Evolutionary conservation across 2,888 invertebrate species (phyloP).

Genomic region (Parapristionchus giblindavisi): DNA sequence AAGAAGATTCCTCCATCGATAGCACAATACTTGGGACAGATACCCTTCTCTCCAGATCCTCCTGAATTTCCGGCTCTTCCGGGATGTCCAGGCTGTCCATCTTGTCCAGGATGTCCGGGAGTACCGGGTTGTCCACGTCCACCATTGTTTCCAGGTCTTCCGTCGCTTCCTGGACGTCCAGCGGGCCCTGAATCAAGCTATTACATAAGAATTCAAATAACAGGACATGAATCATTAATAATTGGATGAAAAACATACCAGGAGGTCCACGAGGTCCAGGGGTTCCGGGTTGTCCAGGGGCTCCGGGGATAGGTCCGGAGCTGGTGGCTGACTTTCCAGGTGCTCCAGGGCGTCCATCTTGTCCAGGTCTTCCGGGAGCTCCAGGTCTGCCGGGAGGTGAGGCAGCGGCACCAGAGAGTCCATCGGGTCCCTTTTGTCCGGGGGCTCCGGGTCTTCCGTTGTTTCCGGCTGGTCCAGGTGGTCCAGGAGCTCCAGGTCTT

Average conservation of each 20-base stretch:
- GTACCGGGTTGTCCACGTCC: conserved; percentile 15
- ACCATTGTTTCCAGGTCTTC: conserved; percentile 26
- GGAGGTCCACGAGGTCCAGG: conserved; percentile 1
- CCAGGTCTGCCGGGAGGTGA: conserved; percentile 8
- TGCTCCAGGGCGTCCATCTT: conserved; percentile 21
- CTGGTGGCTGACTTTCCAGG: conserved; percentile 3
- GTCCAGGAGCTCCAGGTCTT: conserved; percentile 9
- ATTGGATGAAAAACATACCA: neutral
- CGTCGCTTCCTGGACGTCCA: conserved; percentile 24
- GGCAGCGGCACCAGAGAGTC: neutral
- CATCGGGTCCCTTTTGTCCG: conserved; percentile 11
- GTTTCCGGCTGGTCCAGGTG: conserved; percentile 21
- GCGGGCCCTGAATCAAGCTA: neutral
- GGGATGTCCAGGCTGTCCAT: conserved; percentile 1
- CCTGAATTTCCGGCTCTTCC: conserved; percentile 10
- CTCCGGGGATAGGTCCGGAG: conserved; percentile 9
- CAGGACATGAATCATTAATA: too few relatives aligned
- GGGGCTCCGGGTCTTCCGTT: conserved; percentile 24
- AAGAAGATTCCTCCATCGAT: conserved; percentile 37
- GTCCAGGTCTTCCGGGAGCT: conserved; percentile 1
- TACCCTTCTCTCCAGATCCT: conserved; percentile 37
- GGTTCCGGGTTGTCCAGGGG: neutral
- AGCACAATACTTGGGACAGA: conserved; percentile 37
- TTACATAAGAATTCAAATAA: neutral
- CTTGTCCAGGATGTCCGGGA: conserved; percentile 12